phyloP scores from a whole-genome alignment of 2,888 invertebrate species.

The Agonopterix subpropinquella region DNA sequence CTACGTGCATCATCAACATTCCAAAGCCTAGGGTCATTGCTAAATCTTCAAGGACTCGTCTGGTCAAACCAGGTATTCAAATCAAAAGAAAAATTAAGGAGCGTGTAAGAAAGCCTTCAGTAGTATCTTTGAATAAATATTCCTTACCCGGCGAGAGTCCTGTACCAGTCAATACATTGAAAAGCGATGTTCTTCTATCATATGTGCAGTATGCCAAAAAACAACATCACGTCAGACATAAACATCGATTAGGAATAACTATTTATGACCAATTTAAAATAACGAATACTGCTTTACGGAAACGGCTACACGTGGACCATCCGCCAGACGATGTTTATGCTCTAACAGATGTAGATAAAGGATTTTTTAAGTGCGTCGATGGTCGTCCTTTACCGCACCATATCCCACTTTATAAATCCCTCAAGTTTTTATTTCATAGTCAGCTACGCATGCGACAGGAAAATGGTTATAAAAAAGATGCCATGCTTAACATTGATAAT shows the following conservation, averaged over 20 bases:
- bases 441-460: constrained; percentile 36
- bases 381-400: constrained; percentile 24
- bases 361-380: constrained; percentile 38
- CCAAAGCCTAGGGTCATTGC: constrained; percentile 22
- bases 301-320: constrained; percentile 28
- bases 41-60: constrained; percentile 10
- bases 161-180: constrained; percentile 24
- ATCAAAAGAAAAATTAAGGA: not conserved
- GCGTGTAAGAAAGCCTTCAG: constrained; percentile 16
- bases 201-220: constrained; percentile 38
- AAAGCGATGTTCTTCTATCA: constrained; percentile 35
- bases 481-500: constrained; percentile 68
- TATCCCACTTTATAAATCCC: constrained; percentile 38
- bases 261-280: constrained; percentile 43
- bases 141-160: constrained; percentile 26
- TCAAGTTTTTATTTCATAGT: constrained; percentile 31
- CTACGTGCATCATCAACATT: constrained; percentile 31
- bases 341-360: constrained; percentile 39
- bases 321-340: constrained; percentile 31
- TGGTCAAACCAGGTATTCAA: constrained; percentile 10
- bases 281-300: constrained; percentile 30
- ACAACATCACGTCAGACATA: constrained; percentile 29
- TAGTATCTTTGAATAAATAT: constrained; percentile 22
- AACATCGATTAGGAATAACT: constrained; percentile 26
- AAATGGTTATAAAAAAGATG: constrained; percentile 61